phyloP scores from a whole-genome alignment of 2,113 vertebrate species.

The Pedetes capensis region DNA sequence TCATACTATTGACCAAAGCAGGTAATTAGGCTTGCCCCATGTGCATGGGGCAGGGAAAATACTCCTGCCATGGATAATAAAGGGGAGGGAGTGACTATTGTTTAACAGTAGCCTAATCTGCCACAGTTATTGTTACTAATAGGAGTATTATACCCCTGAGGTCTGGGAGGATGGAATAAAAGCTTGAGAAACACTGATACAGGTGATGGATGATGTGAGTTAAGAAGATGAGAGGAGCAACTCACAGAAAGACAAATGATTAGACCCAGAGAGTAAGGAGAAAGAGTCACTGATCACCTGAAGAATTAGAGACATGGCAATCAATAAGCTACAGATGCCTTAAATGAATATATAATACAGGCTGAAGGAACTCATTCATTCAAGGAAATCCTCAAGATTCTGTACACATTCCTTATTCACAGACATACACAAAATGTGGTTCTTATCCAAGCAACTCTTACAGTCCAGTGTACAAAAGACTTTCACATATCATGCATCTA shows the following conservation, averaged over 20 bases:
- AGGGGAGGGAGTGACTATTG: neutral
- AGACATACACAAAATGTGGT: neutral
- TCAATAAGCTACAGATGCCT: neutral
- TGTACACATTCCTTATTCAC: neutral
- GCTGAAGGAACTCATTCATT: neutral
- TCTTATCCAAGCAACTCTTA: neutral
- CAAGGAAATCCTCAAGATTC: neutral
- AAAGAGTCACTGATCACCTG: neutral
- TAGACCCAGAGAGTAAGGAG: neutral
- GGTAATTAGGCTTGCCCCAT: neutral
- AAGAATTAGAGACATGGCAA: neutral
- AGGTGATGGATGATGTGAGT: neutral
- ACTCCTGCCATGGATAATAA: neutral
- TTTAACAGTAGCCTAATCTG: neutral
- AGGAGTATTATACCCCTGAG: neutral
- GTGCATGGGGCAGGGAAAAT: neutral
- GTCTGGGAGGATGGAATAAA: neutral
- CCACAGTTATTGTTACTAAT: neutral
- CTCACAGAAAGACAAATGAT: neutral
- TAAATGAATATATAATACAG: slow-evolving; percentile 7
- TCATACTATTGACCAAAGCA: neutral
- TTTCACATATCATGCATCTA: neutral
- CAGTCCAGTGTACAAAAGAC: neutral
- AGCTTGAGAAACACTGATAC: neutral
- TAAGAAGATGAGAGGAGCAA: neutral